phyloP scores from a whole-genome alignment of 2,113 vertebrate genomes.

The Pachycephala philippinensis region DNA sequence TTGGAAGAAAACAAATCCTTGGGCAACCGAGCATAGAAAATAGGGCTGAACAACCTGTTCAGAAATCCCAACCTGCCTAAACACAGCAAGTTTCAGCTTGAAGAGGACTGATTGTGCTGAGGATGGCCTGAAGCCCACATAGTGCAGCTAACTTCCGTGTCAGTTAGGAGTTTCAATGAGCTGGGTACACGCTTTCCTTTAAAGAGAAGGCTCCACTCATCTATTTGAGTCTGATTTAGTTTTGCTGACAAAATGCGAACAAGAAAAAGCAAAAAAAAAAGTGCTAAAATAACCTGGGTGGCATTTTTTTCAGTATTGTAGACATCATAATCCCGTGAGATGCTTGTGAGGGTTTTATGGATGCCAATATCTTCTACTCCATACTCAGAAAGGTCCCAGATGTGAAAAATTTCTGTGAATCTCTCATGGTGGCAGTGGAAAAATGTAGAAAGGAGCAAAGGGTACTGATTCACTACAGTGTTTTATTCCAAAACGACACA shows the following conservation, averaged over 20 bases:
- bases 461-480: not conserved
- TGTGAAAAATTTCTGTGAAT: not conserved
- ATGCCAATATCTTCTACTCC: not conserved
- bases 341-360: not conserved
- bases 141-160: constrained; percentile 48
- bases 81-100: constrained; percentile 57
- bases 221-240: not conserved
- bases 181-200: not conserved
- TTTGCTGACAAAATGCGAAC: constrained; percentile 34
- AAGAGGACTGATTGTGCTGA: constrained; percentile 19
- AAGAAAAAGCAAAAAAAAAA: not conserved
- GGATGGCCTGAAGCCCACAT: constrained; percentile 38
- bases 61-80: constrained; percentile 52
- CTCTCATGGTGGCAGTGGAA: not conserved
- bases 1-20: constrained; percentile 57
- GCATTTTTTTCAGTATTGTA: not conserved
- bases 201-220: constrained; percentile 21
- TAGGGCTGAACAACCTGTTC: constrained; percentile 54
- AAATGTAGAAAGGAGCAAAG: not conserved
- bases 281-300: not conserved
- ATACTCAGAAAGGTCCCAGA: not conserved
- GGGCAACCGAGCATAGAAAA: constrained; percentile 59
- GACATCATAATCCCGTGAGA: not conserved
- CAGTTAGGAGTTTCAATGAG: not conserved
- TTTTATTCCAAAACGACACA: not conserved